Percentiles rank a stretch among this genome's conserved stretches.
These are phyloP conservation scores for Drosophila biarmipes DNA, from an alignment of 1,140 invertebrate genomes.

Conservation along the genomic window DNA sequence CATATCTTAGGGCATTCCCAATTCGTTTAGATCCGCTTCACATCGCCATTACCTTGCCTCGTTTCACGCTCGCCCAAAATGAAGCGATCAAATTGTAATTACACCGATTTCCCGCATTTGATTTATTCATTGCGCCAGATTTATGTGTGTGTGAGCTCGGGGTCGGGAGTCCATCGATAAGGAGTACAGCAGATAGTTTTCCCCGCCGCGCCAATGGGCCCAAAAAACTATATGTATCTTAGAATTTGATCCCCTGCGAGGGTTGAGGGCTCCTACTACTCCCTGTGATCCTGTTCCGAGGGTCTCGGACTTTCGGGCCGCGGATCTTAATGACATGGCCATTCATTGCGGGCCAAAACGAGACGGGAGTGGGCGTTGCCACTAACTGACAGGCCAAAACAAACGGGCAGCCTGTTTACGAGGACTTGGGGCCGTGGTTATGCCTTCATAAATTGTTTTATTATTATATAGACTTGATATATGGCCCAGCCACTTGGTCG, in stretches of 20 bases:
- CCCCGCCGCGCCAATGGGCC: background rate
- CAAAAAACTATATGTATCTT: background rate
- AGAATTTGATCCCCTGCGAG: background rate
- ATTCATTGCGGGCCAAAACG: slow-evolving; percentile 69
- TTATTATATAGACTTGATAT: slow-evolving; percentile 83
- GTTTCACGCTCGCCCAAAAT: slow-evolving; percentile 63
- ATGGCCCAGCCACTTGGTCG: slow-evolving; percentile 55
- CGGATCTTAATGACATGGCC: slow-evolving; percentile 72
- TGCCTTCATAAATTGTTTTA: slow-evolving; percentile 82
- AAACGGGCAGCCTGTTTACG: slow-evolving; percentile 33
- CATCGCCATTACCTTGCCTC: slow-evolving; percentile 22
- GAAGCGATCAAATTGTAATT: slow-evolving; percentile 72
- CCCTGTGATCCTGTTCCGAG: slow-evolving; percentile 1
- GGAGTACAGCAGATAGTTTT: slow-evolving; percentile 18
- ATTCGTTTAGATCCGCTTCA: slow-evolving; percentile 12
- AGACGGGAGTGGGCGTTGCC: slow-evolving; percentile 71
- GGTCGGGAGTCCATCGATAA: slow-evolving; percentile 11
- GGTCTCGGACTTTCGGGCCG: slow-evolving; percentile 16
- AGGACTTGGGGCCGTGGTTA: slow-evolving; percentile 65
- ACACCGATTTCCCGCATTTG: slow-evolving; percentile 50
- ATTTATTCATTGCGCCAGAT: slow-evolving; percentile 62
- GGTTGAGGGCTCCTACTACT: background rate
- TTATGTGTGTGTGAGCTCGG: slow-evolving; percentile 16
- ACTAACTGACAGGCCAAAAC: slow-evolving; percentile 69
- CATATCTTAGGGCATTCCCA: background rate